Conservation (phyloP, 92 coral and sea anemone genomes). For the Actinernus sp. region DNA sequence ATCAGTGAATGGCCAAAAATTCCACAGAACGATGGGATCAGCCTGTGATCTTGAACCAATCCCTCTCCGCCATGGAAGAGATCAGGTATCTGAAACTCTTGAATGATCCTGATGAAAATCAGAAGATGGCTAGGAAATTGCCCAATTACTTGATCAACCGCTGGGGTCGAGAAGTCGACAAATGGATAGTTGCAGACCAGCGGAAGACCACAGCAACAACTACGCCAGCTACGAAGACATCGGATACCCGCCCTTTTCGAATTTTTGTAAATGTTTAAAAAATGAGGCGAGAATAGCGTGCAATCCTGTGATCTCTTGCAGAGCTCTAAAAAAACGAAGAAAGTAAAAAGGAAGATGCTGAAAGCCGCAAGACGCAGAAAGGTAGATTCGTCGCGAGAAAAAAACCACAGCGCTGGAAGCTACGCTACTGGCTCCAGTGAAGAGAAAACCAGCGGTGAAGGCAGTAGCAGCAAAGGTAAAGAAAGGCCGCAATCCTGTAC, state of each 20-base stretch:
- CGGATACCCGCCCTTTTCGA: conserved; percentile 40
- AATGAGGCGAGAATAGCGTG: conserved; percentile 36
- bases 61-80: conserved; percentile 11
- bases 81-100: conserved; percentile 10
- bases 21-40: conserved; percentile 17
- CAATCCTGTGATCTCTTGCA: conserved; percentile 16
- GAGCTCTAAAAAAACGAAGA: too few relatives aligned
- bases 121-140: conserved; percentile 36
- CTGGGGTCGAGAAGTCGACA: conserved; percentile 43
- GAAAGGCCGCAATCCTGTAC: conserved; percentile 9
- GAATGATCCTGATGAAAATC: too few relatives aligned
- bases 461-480: too few relatives aligned
- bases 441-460: too few relatives aligned
- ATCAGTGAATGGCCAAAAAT: conserved; percentile 33
- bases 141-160: conserved; percentile 32
- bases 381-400: too few relatives aligned
- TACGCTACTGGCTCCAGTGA: too few relatives aligned
- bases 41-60: conserved; percentile 18
- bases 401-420: too few relatives aligned
- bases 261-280: conserved; percentile 33
- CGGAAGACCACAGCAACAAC: too few relatives aligned
- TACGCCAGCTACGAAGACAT: not conserved
- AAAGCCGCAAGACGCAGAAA: too few relatives aligned
- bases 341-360: too few relatives aligned
- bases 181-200: too few relatives aligned